Evolutionary conservation across 1,140 invertebrate genomes (phyloP).

Genomic region (Piezodorus guildinii): DNA sequence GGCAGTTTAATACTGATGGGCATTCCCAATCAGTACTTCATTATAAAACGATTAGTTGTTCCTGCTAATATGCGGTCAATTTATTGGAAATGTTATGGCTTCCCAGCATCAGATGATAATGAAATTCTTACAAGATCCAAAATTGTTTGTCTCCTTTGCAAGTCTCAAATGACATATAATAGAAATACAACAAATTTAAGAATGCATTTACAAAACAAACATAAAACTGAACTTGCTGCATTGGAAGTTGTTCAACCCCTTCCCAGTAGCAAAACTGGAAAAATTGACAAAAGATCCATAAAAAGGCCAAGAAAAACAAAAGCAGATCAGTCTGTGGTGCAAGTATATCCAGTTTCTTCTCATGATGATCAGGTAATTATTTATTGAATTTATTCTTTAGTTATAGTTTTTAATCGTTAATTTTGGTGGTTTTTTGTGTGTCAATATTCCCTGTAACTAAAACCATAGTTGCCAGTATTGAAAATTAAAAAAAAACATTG

Average conservation of each 20-base stretch:
- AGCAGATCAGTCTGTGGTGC: conserved; percentile 18
- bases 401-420: no score
- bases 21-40: conserved; percentile 12
- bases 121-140: conserved; percentile 49
- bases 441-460: no score
- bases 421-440: no score
- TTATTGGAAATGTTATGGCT: conserved; percentile 55
- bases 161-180: conserved; percentile 49
- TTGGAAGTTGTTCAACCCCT: conserved; percentile 33
- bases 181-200: conserved; percentile 49
- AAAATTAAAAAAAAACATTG: no score
- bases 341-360: conserved; percentile 20
- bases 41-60: conserved; percentile 42
- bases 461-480: no score
- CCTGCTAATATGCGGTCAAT: conserved; percentile 48
- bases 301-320: conserved; percentile 14
- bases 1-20: neutral
- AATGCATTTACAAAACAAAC: conserved; percentile 50
- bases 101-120: conserved; percentile 47
- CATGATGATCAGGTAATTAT: conserved; percentile 1
- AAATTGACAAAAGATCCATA: conserved; percentile 18
- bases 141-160: conserved; percentile 48
- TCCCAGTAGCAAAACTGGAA: conserved; percentile 20
- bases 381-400: neutral
- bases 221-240: conserved; percentile 38